A percentile compares a stretch with the other conserved stretches of the same genome.
These are phyloP conservation scores for Agonopterix heracliana DNA, from an alignment of 2,888 invertebrate genomes.

Conservation along the genomic window DNA sequence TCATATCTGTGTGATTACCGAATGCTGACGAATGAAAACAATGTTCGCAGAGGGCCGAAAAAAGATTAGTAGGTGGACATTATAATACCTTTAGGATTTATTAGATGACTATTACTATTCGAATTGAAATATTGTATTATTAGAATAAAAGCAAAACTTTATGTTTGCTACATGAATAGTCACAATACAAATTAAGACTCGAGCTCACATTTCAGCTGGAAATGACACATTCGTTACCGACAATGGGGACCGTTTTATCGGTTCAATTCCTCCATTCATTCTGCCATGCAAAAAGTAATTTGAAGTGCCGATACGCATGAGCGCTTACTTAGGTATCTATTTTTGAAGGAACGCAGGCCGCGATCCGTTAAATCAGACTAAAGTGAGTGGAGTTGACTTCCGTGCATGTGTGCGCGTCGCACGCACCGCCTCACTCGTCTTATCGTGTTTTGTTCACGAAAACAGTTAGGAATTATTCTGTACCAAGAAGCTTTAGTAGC, in stretches of 20 bases:
- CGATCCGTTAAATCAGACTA: constrained; percentile 68
- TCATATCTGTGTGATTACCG: constrained; percentile 58
- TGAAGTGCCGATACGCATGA: constrained; percentile 62
- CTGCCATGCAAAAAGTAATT: constrained; percentile 68
- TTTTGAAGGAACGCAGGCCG: constrained; percentile 60
- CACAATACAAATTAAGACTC: constrained; percentile 45
- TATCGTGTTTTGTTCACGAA: constrained; percentile 39
- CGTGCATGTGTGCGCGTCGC: constrained; percentile 56
- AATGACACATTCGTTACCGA: constrained; percentile 66
- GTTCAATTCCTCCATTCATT: constrained; percentile 66
- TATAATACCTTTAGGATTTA: neutral
- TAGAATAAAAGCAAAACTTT: constrained; percentile 1
- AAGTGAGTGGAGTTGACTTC: constrained; percentile 61
- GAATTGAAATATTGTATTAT: neutral
- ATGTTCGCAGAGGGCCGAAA: constrained; percentile 24
- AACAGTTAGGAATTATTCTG: constrained; percentile 41
- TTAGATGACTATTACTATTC: neutral
- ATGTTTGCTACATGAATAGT: constrained; percentile 27
- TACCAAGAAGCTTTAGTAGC: constrained; percentile 23
- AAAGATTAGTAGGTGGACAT: constrained; percentile 3
- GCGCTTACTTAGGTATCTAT: constrained; percentile 56
- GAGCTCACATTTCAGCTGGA: constrained; percentile 54
- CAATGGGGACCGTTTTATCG: constrained; percentile 59
- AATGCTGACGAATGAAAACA: constrained; percentile 49
- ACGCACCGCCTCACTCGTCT: constrained; percentile 56